Base-by-base conservation (phyloP, 2,797 vertebrate species). In the Sebastes taczanowskii region DNA sequence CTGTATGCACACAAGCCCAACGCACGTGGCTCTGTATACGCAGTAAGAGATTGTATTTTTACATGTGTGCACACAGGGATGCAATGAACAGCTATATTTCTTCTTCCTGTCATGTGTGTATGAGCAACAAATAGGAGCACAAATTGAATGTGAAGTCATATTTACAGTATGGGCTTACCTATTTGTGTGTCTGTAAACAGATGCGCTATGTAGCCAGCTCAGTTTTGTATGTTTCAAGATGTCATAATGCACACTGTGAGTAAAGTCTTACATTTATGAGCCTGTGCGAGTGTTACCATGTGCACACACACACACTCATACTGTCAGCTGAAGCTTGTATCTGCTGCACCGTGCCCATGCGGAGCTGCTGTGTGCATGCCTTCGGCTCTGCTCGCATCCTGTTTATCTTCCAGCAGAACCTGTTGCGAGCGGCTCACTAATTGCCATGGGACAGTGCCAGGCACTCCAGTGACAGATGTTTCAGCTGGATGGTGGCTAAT, bases 381-480 rank as follows among this genome's bases (percentile, higher is more conserved):
- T 82, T 74, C 25, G 67, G 82, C 86, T 83, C 79, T 5, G 52
- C 81, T 81, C 8, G 62, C 65, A 65, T 92, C 84, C 87, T 91
- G 91, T 90, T 93, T 94, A 90, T 94, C 91, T 87, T 85, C 74
- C 89, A 81, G 86, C 78, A 32, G 77, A 91, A 93, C 92, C 91
- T 93, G 92, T 94, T 94, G 94, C 86, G 53, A 76, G 87, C 66
- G 2, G 89, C 87, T 87, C 82, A 71, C 89, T 93, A 94, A 93
- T 93, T 88, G 79, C 84, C 88, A 78, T 72, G 88, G 83, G 91
- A 89, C 80, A 10, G 56, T 80, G 92, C 93, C 93, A 91, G 70
- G 80, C 82, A 49, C 87, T 89, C 71, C 73, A 56, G 86, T 79
- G 92, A 93, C 94, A 94, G 93, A 93, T 94, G 93, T 93, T 93